A percentile compares a stretch with the other conserved stretches of the same genome.
Evolutionary conservation across 2,797 vertebrate genomes (phyloP).

Genomic region (Coluber constrictor): DNA sequence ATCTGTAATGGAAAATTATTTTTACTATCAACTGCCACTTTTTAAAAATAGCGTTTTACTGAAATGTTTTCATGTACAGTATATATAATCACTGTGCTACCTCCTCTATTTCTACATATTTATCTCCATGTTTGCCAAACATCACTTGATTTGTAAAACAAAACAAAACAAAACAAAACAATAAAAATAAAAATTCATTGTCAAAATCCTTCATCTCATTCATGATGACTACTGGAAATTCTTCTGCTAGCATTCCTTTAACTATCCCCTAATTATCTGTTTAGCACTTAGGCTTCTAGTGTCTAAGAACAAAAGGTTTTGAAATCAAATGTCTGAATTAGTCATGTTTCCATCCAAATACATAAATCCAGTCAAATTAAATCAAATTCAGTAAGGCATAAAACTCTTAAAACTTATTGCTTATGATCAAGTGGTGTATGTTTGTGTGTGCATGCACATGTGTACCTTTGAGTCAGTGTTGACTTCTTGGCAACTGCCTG

Average conservation of each 20-base stretch:
- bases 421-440: neutral
- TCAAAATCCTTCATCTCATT: neutral
- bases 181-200: neutral
- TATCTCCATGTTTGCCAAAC: neutral
- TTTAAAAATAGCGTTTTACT: neutral
- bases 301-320: neutral
- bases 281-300: neutral
- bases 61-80: neutral
- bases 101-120: neutral
- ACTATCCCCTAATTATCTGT: neutral
- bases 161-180: neutral
- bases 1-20: neutral
- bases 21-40: conserved; percentile 24
- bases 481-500: neutral
- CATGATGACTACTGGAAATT: neutral
- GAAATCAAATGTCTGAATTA: neutral
- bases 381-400: neutral
- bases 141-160: neutral
- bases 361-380: neutral
- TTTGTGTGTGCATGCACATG: neutral
- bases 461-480: neutral
- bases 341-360: neutral
- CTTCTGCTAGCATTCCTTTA: neutral
- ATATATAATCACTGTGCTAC: neutral
- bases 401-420: neutral